Conservation (phyloP, 2,888 invertebrate genomes). For the Sphinx pinastri region DNA sequence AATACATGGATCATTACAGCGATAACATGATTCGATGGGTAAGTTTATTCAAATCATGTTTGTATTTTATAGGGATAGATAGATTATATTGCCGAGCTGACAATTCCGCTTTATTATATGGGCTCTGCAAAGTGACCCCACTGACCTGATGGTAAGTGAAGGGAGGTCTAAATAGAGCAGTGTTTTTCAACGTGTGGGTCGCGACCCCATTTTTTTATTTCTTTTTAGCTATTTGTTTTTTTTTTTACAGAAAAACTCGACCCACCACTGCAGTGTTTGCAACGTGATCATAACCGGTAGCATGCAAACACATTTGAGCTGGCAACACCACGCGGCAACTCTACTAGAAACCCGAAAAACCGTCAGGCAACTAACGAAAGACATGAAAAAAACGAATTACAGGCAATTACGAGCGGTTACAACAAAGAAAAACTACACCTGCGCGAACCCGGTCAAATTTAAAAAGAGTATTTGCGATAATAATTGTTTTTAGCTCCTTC, state of each 20-base stretch:
- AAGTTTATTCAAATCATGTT: no score
- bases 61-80: no score
- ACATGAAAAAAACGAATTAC: background rate
- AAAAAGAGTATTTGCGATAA: background rate
- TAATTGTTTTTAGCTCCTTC: background rate
- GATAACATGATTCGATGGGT: constrained; percentile 7
- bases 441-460: background rate
- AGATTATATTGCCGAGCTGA: no score
- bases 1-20: constrained; percentile 7
- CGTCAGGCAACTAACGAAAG: background rate
- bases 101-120: no score
- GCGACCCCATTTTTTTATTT: background rate
- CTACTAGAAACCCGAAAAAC: background rate
- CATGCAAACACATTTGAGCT: background rate
- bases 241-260: constrained; percentile 14
- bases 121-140: no score
- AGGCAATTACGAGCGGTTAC: background rate
- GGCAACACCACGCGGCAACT: background rate
- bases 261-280: constrained; percentile 2
- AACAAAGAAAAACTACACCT: background rate
- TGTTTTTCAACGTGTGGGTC: no score
- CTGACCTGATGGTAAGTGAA: no score
- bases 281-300: background rate
- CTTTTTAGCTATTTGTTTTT: background rate
- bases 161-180: no score